Evolutionary conservation across 2,888 invertebrate genomes (phyloP).

Genomic region (Protophormia terraenovae): DNA sequence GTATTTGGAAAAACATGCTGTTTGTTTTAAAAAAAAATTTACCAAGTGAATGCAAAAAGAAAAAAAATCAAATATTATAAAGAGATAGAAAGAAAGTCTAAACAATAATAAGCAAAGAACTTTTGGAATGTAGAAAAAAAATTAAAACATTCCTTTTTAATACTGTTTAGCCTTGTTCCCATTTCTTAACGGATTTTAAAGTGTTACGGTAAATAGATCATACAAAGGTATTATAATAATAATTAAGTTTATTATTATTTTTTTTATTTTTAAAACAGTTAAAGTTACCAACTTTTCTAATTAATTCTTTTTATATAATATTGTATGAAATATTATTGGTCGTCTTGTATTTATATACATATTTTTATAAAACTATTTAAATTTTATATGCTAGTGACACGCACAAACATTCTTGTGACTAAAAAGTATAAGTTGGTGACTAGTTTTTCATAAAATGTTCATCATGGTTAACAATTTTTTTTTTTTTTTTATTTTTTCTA

Average conservation of each 20-base stretch:
- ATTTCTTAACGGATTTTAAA: background rate
- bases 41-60: background rate
- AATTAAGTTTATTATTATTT: too few species aligned
- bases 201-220: background rate
- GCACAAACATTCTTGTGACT: background rate
- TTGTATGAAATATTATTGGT: too few species aligned
- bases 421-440: background rate
- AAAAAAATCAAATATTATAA: background rate
- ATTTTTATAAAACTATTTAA: background rate
- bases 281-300: too few species aligned
- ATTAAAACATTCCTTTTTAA: background rate
- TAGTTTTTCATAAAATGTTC: slow-evolving; percentile 43
- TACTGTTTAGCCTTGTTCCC: slow-evolving; percentile 34
- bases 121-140: background rate
- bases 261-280: too few species aligned
- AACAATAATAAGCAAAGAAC: slow-evolving; percentile 30
- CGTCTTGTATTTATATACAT: background rate
- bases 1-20: slow-evolving; percentile 12
- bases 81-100: slow-evolving; percentile 12
- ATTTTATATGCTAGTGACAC: background rate
- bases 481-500: background rate
- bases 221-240: background rate
- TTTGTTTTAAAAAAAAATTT: slow-evolving; percentile 16
- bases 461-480: slow-evolving; percentile 23
- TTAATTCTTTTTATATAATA: too few species aligned